Evolutionary conservation across 2,888 invertebrate species (phyloP).

Genomic region (Xanthorhoe spadicearia): DNA sequence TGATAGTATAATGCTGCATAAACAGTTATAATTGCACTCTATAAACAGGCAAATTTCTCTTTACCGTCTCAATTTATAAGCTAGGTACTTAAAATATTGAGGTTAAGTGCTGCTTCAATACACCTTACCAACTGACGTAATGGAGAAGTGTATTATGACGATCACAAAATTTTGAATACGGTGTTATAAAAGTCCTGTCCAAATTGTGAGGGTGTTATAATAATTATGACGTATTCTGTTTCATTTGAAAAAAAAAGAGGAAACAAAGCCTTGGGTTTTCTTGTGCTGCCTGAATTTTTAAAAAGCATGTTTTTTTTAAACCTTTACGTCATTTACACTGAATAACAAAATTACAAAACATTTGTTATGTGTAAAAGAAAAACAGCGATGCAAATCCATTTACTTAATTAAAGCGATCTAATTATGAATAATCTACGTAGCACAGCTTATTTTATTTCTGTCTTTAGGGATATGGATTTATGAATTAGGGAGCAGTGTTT

Average conservation of each 20-base stretch:
- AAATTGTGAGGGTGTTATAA: no score
- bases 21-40: not conserved
- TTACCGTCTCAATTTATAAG: not conserved
- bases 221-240: no score
- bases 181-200: no score
- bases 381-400: slow-evolving; percentile 39
- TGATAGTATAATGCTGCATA: no score
- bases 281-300: not conserved
- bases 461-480: slow-evolving; percentile 33
- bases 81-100: slow-evolving; percentile 6
- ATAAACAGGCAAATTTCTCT: not conserved
- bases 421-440: slow-evolving; percentile 45
- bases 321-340: no score
- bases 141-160: slow-evolving; percentile 20
- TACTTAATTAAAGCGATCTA: slow-evolving; percentile 43
- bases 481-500: slow-evolving; percentile 14
- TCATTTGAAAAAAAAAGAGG: no score
- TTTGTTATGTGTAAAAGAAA: slow-evolving; percentile 32
- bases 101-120: slow-evolving; percentile 9
- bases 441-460: slow-evolving; percentile 38
- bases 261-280: no score
- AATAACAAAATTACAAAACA: no score
- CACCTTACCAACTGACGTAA: slow-evolving; percentile 12
- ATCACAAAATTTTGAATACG: not conserved
- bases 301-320: no score